Evolutionary conservation across 1,140 invertebrate genomes (phyloP).

Genomic region (Drosophila sp.): DNA sequence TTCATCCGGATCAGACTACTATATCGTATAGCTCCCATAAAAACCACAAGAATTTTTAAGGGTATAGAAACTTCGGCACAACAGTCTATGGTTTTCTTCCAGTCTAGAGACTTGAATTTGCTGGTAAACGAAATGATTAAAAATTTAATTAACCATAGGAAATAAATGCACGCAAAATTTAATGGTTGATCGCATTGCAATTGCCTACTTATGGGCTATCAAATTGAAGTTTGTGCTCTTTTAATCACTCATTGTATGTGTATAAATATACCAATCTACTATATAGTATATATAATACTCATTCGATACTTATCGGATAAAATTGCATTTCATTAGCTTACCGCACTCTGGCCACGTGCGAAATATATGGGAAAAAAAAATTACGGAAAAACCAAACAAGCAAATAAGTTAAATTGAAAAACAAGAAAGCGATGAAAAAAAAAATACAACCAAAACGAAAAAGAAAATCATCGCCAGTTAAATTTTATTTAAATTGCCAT

Average conservation of each 20-base stretch:
- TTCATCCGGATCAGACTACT: too few relatives aligned
- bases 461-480: slow-evolving; percentile 44
- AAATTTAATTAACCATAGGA: neutral
- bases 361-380: neutral
- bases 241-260: neutral
- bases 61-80: too few relatives aligned
- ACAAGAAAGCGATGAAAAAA: neutral
- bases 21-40: too few relatives aligned
- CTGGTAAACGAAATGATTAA: neutral
- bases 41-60: too few relatives aligned
- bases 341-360: slow-evolving; percentile 15
- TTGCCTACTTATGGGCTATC: slow-evolving; percentile 1
- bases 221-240: slow-evolving; percentile 1
- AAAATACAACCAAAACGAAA: neutral
- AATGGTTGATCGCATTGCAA: slow-evolving; percentile 7
- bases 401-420: slow-evolving; percentile 13
- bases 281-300: neutral
- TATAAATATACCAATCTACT: neutral
- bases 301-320: neutral
- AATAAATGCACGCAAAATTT: neutral
- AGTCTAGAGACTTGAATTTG: too few relatives aligned
- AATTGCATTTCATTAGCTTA: slow-evolving; percentile 21
- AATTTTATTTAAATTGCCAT: slow-evolving; percentile 49
- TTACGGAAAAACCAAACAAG: slow-evolving; percentile 7
- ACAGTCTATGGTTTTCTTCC: too few relatives aligned